A percentile compares a stretch with the other conserved stretches of the same genome.
These are phyloP conservation scores for Dryadula phaetusa DNA, from an alignment of 2,888 invertebrate genomes.

Conservation along the genomic window DNA sequence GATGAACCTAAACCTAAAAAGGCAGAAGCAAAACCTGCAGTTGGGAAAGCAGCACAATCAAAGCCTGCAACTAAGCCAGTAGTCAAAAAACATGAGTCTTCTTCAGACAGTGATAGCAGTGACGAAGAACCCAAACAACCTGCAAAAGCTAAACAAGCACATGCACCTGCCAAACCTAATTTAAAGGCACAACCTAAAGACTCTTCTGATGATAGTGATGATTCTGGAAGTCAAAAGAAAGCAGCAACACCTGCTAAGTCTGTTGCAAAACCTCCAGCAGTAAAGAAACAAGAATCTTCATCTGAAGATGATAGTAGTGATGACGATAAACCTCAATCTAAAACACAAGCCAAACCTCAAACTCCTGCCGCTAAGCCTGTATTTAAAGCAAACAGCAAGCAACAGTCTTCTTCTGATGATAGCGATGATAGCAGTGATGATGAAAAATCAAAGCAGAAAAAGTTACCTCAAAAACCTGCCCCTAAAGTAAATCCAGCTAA, in stretches of 20 bases:
- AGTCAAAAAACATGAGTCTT: slow-evolving; percentile 45
- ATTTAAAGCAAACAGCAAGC: slow-evolving; percentile 46
- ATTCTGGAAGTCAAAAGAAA: slow-evolving; percentile 55
- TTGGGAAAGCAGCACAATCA: slow-evolving; percentile 32
- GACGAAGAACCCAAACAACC: slow-evolving; percentile 50
- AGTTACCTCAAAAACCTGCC: slow-evolving; percentile 48
- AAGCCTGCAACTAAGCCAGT: slow-evolving; percentile 47
- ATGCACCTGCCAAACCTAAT: slow-evolving; percentile 49
- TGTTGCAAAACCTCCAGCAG: slow-evolving; percentile 59
- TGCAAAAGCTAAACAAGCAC: slow-evolving; percentile 45
- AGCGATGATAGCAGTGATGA: slow-evolving; percentile 68
- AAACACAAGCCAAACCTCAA: slow-evolving; percentile 43
- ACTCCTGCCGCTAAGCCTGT: slow-evolving; percentile 48
- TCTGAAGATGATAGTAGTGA: slow-evolving; percentile 57
- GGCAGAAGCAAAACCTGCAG: slow-evolving; percentile 37
- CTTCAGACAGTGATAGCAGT: slow-evolving; percentile 54
- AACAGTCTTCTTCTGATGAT: slow-evolving; percentile 64
- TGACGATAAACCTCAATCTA: slow-evolving; percentile 50
- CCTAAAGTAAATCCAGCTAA: slow-evolving; percentile 56
- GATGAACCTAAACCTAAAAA: slow-evolving; percentile 48
- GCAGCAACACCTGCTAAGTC: slow-evolving; percentile 47
- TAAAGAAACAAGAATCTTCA: slow-evolving; percentile 52
- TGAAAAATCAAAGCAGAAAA: slow-evolving; percentile 52
- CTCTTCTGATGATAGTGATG: slow-evolving; percentile 53
- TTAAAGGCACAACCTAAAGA: slow-evolving; percentile 28